Conservation (phyloP, 2,888 invertebrate species). For the Girardia tigrina region DNA sequence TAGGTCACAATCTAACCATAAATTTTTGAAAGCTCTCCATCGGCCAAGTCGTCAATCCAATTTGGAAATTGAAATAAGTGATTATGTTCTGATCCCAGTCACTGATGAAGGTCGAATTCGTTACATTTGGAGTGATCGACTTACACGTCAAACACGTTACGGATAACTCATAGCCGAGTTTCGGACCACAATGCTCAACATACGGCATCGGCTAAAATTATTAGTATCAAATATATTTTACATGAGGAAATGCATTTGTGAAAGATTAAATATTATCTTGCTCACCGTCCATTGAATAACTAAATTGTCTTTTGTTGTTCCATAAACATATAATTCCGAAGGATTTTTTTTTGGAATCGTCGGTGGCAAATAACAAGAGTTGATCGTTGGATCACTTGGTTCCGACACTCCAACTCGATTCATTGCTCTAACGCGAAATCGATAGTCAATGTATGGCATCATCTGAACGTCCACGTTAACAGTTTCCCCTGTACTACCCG, state of each 20-base stretch:
- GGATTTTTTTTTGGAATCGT: constrained; percentile 44
- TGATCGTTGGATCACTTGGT: constrained; percentile 43
- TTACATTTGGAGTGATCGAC: not conserved
- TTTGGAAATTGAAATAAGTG: not conserved
- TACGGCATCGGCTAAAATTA: constrained; percentile 71
- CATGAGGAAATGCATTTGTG: not conserved
- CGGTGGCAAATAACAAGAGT: constrained; percentile 42
- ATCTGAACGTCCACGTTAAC: constrained; percentile 39
- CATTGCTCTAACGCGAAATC: constrained; percentile 47
- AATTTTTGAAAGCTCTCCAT: not conserved
- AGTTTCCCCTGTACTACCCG: not conserved
- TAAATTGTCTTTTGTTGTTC: constrained; percentile 42
- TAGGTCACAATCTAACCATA: constrained; percentile 59
- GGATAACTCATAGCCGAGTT: constrained; percentile 65
- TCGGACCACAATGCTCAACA: constrained; percentile 86
- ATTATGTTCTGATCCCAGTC: not conserved
- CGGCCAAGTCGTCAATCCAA: not conserved
- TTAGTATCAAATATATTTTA: not conserved
- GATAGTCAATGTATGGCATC: constrained; percentile 46
- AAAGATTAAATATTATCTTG: not conserved
- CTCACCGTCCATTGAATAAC: constrained; percentile 50
- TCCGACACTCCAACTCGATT: constrained; percentile 49
- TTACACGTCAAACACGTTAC: constrained; percentile 23
- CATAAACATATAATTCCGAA: constrained; percentile 44
- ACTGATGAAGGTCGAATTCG: not conserved